phyloP scores from a whole-genome alignment of 2,888 invertebrate genomes.

The Syritta pipiens region DNA sequence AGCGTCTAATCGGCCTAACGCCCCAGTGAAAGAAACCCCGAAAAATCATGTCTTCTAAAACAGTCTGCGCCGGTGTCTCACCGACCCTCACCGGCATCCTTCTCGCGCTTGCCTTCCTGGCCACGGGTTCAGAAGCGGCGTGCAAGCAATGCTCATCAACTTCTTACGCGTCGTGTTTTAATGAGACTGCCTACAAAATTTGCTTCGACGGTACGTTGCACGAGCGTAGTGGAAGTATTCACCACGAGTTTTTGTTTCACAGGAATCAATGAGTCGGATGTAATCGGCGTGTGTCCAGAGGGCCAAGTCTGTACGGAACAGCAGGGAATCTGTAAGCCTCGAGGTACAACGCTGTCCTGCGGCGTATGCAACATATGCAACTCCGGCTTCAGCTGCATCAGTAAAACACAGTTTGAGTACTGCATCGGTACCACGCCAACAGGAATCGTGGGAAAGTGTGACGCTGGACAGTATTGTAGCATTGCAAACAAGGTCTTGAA shows the following conservation, averaged over 20 bases:
- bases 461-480: constrained; percentile 3
- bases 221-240: too few relatives aligned
- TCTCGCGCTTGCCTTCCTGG: not conserved
- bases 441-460: constrained; percentile 4
- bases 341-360: not conserved
- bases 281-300: not conserved
- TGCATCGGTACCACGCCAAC: not conserved
- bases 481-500: not conserved
- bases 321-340: constrained; percentile 6
- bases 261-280: not conserved
- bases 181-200: not conserved
- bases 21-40: too few relatives aligned
- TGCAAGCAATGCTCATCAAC: not conserved
- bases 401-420: constrained; percentile 7
- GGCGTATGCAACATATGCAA: not conserved
- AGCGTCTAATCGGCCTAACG: too few relatives aligned
- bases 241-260: not conserved
- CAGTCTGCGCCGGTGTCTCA: too few relatives aligned
- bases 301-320: constrained; percentile 10
- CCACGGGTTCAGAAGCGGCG: not conserved
- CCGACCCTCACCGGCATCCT: too few relatives aligned
- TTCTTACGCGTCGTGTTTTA: not conserved
- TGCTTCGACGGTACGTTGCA: constrained; percentile 7
- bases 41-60: too few relatives aligned
- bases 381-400: not conserved